phyloP scores from a whole-genome alignment of 2,888 invertebrate genomes.

The Ditylenchus weischeri region DNA sequence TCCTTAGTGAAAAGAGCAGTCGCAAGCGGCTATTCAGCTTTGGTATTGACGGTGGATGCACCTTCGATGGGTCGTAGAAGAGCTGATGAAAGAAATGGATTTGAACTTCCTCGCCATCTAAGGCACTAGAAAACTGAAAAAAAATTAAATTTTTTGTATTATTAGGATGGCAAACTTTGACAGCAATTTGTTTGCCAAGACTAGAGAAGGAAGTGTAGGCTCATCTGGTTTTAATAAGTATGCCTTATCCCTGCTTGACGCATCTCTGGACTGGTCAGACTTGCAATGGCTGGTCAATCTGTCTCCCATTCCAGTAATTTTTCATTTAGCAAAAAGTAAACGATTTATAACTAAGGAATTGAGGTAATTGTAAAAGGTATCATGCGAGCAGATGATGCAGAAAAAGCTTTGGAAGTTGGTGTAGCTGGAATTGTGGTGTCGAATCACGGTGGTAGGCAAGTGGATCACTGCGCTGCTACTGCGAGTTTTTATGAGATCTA shows the following conservation, averaged over 20 bases:
- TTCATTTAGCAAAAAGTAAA: slow-evolving; percentile 5
- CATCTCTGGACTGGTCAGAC: slow-evolving; percentile 80
- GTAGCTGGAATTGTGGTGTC: slow-evolving; percentile 81
- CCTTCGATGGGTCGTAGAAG: slow-evolving; percentile 73
- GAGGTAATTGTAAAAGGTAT: slow-evolving; percentile 54
- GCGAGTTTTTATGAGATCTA: no score
- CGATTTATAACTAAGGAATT: slow-evolving; percentile 11
- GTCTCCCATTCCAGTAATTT: slow-evolving; percentile 31
- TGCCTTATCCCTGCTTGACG: slow-evolving; percentile 74
- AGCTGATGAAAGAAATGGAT: slow-evolving; percentile 79
- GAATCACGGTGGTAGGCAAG: slow-evolving; percentile 83
- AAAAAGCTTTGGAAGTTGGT: slow-evolving; percentile 72
- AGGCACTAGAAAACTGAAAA: slow-evolving; percentile 57
- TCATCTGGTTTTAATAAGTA: slow-evolving; percentile 78
- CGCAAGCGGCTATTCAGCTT: slow-evolving; percentile 68
- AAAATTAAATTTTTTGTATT: slow-evolving; percentile 6
- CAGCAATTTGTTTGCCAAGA: slow-evolving; percentile 17
- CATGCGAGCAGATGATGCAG: slow-evolving; percentile 73
- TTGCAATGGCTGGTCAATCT: slow-evolving; percentile 71
- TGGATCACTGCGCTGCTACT: slow-evolving; percentile 79
- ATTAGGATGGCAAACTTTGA: slow-evolving; percentile 31
- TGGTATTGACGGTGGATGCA: slow-evolving; percentile 71
- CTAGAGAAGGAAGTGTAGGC: slow-evolving; percentile 41
- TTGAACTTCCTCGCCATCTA: slow-evolving; percentile 76
- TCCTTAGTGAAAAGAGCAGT: slow-evolving; percentile 74